phyloP scores from a whole-genome alignment of 30 jellyfish, hydroid and myxozoan species.

The Turritopsis rubra region DNA sequence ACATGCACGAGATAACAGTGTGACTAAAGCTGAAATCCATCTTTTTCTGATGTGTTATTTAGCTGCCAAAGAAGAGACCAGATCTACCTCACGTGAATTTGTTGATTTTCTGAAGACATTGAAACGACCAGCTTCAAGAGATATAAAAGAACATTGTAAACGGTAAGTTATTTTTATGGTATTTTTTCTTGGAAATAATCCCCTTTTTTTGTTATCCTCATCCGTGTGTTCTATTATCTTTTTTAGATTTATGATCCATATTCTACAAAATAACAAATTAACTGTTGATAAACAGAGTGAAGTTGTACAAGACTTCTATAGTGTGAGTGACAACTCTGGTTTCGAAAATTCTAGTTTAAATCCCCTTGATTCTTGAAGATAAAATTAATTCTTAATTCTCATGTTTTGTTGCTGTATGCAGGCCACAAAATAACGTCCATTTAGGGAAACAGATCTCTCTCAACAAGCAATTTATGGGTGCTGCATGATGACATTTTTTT shows the following conservation, averaged over 20 bases:
- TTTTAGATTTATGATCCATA: conserved; percentile 61
- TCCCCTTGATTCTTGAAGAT: too few relatives aligned
- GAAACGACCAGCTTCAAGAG: conserved; percentile 93
- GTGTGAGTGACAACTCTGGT: conserved; percentile 36
- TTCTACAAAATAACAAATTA: conserved; percentile 53
- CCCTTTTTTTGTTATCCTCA: neutral
- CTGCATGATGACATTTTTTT: too few relatives aligned
- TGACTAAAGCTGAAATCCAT: conserved; percentile 11
- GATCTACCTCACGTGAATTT: conserved; percentile 85
- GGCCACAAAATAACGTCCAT: too few relatives aligned
- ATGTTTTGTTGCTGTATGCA: too few relatives aligned
- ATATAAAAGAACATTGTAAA: conserved; percentile 79
- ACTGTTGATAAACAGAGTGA: conserved; percentile 81
- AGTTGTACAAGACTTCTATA: conserved; percentile 87
- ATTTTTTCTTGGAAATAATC: neutral
- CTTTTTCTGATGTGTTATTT: neutral
- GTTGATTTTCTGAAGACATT: conserved; percentile 85
- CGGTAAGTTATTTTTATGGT: conserved; percentile 54
- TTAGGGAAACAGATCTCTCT: too few relatives aligned
- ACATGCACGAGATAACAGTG: neutral
- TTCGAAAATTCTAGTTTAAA: neutral
- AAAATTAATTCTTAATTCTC: too few relatives aligned
- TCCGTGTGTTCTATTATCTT: conserved; percentile 6
- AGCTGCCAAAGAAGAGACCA: conserved; percentile 63
- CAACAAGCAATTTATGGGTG: too few relatives aligned